Conservation (phyloP, 2,113 vertebrate genomes). For the Naja naja region DNA sequence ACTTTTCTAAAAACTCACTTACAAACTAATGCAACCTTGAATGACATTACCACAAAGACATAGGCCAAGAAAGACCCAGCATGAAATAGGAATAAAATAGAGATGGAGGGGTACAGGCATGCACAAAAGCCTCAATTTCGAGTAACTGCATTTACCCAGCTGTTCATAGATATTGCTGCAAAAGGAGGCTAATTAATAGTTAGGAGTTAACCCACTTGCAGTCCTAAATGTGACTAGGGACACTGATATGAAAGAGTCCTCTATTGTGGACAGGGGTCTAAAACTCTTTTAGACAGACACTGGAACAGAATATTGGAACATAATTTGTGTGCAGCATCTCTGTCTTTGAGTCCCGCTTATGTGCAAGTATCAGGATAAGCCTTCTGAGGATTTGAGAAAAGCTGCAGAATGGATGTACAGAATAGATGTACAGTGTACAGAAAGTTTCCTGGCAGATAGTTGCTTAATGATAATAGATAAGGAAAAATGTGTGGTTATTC, state of each 20-base stretch:
- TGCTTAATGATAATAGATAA: background rate
- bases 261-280: background rate
- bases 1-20: slow-evolving; percentile 68
- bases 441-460: background rate
- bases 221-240: background rate
- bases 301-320: background rate
- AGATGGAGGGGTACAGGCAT: background rate
- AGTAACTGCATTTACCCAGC: background rate
- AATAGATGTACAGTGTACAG: background rate
- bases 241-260: background rate
- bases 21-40: slow-evolving; percentile 74
- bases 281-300: background rate
- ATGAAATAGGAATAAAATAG: background rate
- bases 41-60: slow-evolving; percentile 72
- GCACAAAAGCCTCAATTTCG: background rate
- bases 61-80: slow-evolving; percentile 35
- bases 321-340: background rate
- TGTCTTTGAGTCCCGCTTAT: background rate
- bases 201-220: background rate
- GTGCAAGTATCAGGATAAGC: background rate
- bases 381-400: background rate
- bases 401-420: background rate
- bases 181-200: background rate
- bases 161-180: background rate
- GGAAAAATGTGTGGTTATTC: background rate